phyloP scores from a whole-genome alignment of 2,888 invertebrate genomes.

The Euplagia quadripunctaria region DNA sequence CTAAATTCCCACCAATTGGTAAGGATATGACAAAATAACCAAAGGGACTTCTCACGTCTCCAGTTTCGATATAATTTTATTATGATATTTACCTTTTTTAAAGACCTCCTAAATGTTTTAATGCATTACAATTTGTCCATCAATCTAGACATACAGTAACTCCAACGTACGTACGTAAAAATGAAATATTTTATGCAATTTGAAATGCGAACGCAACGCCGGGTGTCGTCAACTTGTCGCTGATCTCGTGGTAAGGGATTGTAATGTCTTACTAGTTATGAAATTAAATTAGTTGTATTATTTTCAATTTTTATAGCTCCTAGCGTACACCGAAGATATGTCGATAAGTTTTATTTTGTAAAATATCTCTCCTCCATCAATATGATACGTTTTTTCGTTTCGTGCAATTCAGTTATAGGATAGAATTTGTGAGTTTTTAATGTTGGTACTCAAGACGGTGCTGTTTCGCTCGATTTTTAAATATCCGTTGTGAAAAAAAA shows the following conservation, averaged over 20 bases:
- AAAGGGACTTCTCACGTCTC: conserved; percentile 70
- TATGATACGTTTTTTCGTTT: conserved; percentile 75
- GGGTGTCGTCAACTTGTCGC: conserved; percentile 81
- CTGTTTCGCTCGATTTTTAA: conserved; percentile 59
- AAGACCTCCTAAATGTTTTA: conserved; percentile 39
- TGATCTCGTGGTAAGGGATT: conserved; percentile 88
- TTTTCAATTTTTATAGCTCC: conserved; percentile 88
- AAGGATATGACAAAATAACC: conserved; percentile 73
- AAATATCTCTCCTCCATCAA: conserved; percentile 87
- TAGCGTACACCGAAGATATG: conserved; percentile 88
- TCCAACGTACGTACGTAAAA: conserved; percentile 40
- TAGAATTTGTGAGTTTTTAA: conserved; percentile 54
- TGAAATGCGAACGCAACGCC: conserved; percentile 65
- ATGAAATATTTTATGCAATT: conserved; percentile 41
- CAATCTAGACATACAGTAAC: conserved; percentile 47
- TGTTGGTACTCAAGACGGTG: conserved; percentile 66
- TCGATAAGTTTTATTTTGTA: conserved; percentile 87
- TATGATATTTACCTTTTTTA: conserved; percentile 40
- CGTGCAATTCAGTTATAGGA: conserved; percentile 66
- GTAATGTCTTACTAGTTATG: conserved; percentile 86
- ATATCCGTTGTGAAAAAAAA: conserved; percentile 61
- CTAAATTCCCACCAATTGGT: conserved; percentile 84
- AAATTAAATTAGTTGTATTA: conserved; percentile 87
- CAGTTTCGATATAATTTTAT: conserved; percentile 45
- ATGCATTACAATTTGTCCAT: conserved; percentile 42